A percentile compares a stretch with the other conserved stretches of the same genome.
Conservation (phyloP, 2,888 invertebrate genomes). For the Chloromyia formosa region DNA sequence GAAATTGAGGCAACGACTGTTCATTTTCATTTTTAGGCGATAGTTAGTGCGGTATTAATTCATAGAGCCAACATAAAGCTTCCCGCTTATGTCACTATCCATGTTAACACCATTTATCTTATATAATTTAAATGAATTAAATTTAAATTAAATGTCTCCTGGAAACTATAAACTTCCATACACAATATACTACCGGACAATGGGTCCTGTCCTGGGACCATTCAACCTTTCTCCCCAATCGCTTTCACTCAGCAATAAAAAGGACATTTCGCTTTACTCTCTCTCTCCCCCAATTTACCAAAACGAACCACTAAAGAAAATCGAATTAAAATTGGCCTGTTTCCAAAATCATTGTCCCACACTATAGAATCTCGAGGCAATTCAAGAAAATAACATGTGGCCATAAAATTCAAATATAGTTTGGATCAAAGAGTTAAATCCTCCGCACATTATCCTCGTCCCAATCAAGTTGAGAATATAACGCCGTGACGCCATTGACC, state of each 20-base stretch:
- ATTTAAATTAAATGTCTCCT: too few species aligned
- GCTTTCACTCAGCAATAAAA: slow-evolving; percentile 16
- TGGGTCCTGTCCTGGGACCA: too few species aligned
- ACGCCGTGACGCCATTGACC: slow-evolving; percentile 3
- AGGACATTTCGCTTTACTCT: slow-evolving; percentile 38
- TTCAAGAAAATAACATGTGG: slow-evolving; percentile 43
- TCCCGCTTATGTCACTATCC: too few species aligned
- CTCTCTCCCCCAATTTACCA: background rate
- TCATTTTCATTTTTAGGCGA: too few species aligned
- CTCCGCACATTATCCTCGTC: background rate
- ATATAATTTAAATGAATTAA: too few species aligned
- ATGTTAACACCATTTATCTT: too few species aligned
- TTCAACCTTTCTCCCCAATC: too few species aligned
- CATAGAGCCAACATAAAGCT: too few species aligned
- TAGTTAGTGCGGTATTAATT: too few species aligned
- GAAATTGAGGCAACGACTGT: too few species aligned
- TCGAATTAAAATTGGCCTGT: slow-evolving; percentile 50
- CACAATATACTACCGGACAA: too few species aligned
- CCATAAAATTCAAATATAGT: slow-evolving; percentile 47
- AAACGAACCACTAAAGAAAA: slow-evolving; percentile 48
- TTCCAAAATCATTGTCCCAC: slow-evolving; percentile 43
- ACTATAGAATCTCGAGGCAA: slow-evolving; percentile 40
- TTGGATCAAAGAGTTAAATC: slow-evolving; percentile 40
- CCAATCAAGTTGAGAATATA: slow-evolving; percentile 1
- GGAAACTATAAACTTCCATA: too few species aligned